Evolutionary conservation across 2,113 vertebrate genomes (phyloP).

Genomic region (Progne subis): DNA sequence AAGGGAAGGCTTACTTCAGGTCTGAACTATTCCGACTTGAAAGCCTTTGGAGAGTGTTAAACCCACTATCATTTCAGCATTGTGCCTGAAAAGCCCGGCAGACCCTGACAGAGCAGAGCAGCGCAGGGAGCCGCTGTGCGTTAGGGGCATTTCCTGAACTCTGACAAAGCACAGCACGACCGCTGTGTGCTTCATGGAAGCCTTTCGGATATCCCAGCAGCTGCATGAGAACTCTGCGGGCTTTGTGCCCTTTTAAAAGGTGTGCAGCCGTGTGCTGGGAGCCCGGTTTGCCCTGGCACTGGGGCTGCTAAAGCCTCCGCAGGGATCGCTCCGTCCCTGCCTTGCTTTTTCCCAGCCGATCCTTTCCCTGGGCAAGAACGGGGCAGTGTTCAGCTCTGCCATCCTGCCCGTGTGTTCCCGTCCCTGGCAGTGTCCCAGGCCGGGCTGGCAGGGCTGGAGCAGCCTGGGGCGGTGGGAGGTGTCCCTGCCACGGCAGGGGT

Average conservation of each 20-base stretch:
- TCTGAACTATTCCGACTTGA: constrained; percentile 62
- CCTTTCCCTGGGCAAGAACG: background rate
- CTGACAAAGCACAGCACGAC: background rate
- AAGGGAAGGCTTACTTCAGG: constrained; percentile 63
- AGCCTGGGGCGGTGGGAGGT: background rate
- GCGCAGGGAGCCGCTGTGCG: background rate
- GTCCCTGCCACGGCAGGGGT: background rate
- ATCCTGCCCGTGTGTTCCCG: background rate
- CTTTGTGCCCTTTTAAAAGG: background rate
- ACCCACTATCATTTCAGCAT: background rate
- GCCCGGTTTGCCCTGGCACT: background rate
- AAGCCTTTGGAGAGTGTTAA: constrained; percentile 55
- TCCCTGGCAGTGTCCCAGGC: background rate
- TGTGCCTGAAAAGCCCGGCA: background rate
- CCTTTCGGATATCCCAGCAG: background rate
- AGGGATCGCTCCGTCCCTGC: background rate
- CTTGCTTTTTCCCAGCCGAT: background rate
- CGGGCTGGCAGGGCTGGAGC: background rate
- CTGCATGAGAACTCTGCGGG: background rate
- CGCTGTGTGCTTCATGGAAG: background rate
- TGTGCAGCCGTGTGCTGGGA: background rate
- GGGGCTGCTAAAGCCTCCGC: background rate
- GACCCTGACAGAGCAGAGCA: background rate
- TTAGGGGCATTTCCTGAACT: background rate
- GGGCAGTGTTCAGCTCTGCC: background rate